A percentile compares a stretch with the other conserved stretches of the same genome.
phyloP scores from a whole-genome alignment of 2,797 vertebrate genomes.

The Sebastiscus tertius region DNA sequence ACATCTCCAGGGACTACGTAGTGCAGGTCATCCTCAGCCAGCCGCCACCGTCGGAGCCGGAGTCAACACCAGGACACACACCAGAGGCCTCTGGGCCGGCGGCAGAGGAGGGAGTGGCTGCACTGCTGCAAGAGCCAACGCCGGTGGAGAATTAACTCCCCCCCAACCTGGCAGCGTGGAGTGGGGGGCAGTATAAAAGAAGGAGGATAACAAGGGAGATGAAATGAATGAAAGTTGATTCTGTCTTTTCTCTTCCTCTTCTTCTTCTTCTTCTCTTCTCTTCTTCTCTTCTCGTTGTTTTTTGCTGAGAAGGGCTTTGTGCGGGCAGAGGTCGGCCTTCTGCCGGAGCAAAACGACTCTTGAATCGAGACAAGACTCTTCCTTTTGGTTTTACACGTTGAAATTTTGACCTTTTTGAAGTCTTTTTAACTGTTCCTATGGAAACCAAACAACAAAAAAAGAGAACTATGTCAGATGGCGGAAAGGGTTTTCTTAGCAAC shows the following conservation, averaged over 20 bases:
- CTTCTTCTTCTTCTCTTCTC: neutral
- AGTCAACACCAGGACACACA: slow-evolving; percentile 35
- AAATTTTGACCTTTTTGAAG: slow-evolving; percentile 70
- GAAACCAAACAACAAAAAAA: slow-evolving; percentile 71
- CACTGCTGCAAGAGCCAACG: slow-evolving; percentile 82
- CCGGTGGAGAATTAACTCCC: slow-evolving; percentile 89
- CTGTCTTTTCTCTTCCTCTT: slow-evolving; percentile 20
- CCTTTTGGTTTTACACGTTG: slow-evolving; percentile 68
- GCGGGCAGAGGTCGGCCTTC: slow-evolving; percentile 23
- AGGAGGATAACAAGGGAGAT: slow-evolving; percentile 38
- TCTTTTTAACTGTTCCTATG: slow-evolving; percentile 80
- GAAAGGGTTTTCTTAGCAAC: slow-evolving; percentile 58
- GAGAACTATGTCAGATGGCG: slow-evolving; percentile 51
- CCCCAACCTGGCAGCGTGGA: neutral
- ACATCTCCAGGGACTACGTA: slow-evolving; percentile 98
- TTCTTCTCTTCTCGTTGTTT: slow-evolving; percentile 3
- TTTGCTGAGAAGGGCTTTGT: slow-evolving; percentile 5
- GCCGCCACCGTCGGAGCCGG: slow-evolving; percentile 75
- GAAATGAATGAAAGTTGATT: slow-evolving; percentile 13
- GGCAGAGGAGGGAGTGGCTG: slow-evolving; percentile 52
- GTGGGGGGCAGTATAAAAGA: neutral
- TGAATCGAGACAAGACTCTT: slow-evolving; percentile 60
- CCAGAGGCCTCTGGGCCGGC: slow-evolving; percentile 41
- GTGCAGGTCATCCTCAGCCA: slow-evolving; percentile 99
- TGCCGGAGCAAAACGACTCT: slow-evolving; percentile 56